These are phyloP conservation scores for Sebastolobus alascanus DNA, from an alignment of 2,797 vertebrate genomes.

Conservation along the genomic window DNA sequence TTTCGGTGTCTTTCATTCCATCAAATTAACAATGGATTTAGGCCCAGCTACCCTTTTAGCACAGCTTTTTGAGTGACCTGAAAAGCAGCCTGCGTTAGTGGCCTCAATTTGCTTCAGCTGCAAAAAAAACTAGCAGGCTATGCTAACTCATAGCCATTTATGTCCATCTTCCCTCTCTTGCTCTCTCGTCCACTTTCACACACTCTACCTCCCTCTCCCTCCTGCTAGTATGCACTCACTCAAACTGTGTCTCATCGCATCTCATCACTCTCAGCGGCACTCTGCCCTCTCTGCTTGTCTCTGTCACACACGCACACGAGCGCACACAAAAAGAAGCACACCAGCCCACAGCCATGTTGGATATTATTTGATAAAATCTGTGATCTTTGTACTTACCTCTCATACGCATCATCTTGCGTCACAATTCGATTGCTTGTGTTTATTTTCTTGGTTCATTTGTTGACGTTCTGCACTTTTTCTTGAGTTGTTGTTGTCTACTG, in stretches of 20 bases:
- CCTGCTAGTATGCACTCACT: slow-evolving; percentile 78
- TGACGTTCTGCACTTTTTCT: not conserved
- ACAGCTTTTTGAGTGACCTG: slow-evolving; percentile 77
- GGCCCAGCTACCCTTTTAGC: slow-evolving; percentile 71
- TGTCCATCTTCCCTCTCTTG: slow-evolving; percentile 66
- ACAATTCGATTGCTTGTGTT: not conserved
- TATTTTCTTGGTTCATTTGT: slow-evolving; percentile 24
- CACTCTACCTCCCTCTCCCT: slow-evolving; percentile 55
- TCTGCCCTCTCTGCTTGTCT: slow-evolving; percentile 73
- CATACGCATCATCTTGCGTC: slow-evolving; percentile 1
- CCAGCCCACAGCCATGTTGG: slow-evolving; percentile 53
- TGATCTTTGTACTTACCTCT: slow-evolving; percentile 32
- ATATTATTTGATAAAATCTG: slow-evolving; percentile 43
- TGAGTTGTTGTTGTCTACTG: not conserved
- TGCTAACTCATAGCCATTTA: slow-evolving; percentile 72
- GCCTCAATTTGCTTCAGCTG: slow-evolving; percentile 74
- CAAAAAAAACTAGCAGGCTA: slow-evolving; percentile 46
- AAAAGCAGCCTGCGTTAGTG: slow-evolving; percentile 76
- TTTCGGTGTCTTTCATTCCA: slow-evolving; percentile 67
- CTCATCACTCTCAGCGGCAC: slow-evolving; percentile 77
- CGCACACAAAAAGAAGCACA: slow-evolving; percentile 28
- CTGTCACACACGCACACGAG: slow-evolving; percentile 45
- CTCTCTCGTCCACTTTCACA: slow-evolving; percentile 70
- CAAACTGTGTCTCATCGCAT: slow-evolving; percentile 81
- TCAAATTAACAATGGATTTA: slow-evolving; percentile 80